Evolutionary conservation across 2,797 vertebrate species (phyloP).

Genomic region (Galagoides demidoff): DNA sequence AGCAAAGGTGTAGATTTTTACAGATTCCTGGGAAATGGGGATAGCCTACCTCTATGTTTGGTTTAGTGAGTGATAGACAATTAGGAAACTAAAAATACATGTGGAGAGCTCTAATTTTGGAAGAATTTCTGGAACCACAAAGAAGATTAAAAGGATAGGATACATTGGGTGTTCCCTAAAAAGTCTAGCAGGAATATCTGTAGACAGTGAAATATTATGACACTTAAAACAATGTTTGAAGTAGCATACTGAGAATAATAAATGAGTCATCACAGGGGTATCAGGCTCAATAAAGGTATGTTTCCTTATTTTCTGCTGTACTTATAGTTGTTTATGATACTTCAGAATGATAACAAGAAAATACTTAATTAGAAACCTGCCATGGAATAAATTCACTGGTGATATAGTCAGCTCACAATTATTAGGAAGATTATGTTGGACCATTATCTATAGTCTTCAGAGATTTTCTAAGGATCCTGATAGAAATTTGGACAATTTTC

Average conservation of each 20-base stretch:
- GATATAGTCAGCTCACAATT: not conserved
- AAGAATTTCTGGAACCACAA: not conserved
- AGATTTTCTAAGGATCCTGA: not conserved
- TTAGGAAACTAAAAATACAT: not conserved
- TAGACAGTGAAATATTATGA: not conserved
- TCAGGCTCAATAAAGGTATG: not conserved
- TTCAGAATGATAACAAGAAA: not conserved
- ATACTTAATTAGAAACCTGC: not conserved
- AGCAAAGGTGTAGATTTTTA: not conserved
- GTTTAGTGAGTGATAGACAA: not conserved
- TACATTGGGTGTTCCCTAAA: not conserved
- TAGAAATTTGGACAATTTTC: not conserved
- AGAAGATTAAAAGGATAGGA: not conserved
- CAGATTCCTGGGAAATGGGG: not conserved
- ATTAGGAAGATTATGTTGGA: not conserved
- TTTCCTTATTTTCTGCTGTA: not conserved
- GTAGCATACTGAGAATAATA: not conserved
- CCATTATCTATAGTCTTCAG: not conserved
- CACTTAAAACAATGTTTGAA: slow-evolving; percentile 33
- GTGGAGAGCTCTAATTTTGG: not conserved
- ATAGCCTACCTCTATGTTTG: not conserved
- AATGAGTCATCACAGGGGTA: not conserved
- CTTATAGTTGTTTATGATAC: not conserved
- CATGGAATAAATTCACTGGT: not conserved
- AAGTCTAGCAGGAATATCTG: not conserved